A percentile compares a stretch with the other conserved stretches of the same genome.
Conservation (phyloP, 2,113 vertebrate genomes). For the Artemisiospiza belli region DNA sequence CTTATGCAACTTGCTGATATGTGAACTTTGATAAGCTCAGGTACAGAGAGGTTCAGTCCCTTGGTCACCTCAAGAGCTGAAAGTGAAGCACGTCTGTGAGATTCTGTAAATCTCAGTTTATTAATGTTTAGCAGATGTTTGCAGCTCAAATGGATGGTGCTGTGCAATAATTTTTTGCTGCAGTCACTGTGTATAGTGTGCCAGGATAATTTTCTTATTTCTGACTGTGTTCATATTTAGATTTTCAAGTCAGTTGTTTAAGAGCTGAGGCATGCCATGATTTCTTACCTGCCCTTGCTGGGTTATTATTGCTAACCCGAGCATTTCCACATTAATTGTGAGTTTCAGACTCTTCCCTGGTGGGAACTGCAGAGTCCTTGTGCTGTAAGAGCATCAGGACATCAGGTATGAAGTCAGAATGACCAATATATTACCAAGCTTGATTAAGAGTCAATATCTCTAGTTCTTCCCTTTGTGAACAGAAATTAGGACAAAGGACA, state of each 20-base stretch:
- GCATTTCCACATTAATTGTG: not conserved
- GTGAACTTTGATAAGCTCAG: conserved; percentile 10
- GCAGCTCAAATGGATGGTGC: not conserved
- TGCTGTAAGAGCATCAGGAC: not conserved
- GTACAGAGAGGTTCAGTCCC: not conserved
- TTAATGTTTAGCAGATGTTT: not conserved
- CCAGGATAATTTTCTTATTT: not conserved
- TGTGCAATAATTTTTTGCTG: not conserved
- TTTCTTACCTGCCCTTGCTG: not conserved
- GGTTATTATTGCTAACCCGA: not conserved
- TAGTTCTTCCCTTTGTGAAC: not conserved
- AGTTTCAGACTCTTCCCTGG: not conserved
- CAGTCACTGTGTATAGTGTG: not conserved
- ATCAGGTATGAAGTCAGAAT: not conserved
- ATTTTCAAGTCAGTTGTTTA: not conserved
- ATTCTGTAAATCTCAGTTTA: not conserved
- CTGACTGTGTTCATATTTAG: not conserved
- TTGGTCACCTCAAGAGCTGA: not conserved
- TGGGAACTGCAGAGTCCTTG: not conserved
- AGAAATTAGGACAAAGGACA: no score
- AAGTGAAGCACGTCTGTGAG: not conserved
- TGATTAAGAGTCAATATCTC: not conserved
- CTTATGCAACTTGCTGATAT: not conserved
- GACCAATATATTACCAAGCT: not conserved
- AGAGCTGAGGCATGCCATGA: not conserved